Evolutionary conservation across 2,113 vertebrate genomes (phyloP), one percentile per base, ranked within the genome.

Genomic region (Rana temporaria): DNA sequence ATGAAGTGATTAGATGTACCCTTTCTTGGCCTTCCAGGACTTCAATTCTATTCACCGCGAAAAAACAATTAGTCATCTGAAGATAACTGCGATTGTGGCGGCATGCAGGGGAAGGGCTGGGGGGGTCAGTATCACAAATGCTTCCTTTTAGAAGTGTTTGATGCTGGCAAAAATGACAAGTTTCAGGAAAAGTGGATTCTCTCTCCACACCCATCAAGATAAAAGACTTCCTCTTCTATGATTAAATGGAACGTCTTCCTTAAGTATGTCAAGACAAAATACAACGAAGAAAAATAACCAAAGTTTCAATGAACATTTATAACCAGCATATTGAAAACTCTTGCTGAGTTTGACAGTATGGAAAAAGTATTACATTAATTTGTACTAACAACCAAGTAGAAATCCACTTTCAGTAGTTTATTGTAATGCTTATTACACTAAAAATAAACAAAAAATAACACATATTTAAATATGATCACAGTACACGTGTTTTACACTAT

Each of bases 141-240:
- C 32, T 64, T 81, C 68, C 57, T 81, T 82, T 12, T 53, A 73
- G 52, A 64, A 66, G 16, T 64, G 26, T 81, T 81, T 82, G 79
- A 82, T 55, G 68, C 26, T 65, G 59, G 24, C 55, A 72, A 55
- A 65, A 64, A 55, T 64, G 48, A 82, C 26, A 65, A 30, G 22
- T 48, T 34, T 53, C 59, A 72, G 70, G 79, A 81, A 81, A 20
- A 72, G 42, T n/a, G 42, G 60, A 65, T 63, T 63, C 70, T 66
- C 34, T 24, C n/a, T 42, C 24, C 67, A 64, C 38, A 15, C 16
- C 48, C 59, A 65, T 16, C 32, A 22, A 55, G 59, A 71, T 81
- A 72, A 71, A 66, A 70, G 18, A 15, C 63, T 74, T 74, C 69
- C 79, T 82, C 24, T 55, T 24, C 38, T 60, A 9, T 74, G 79